Percentiles rank a stretch among this genome's conserved stretches.
These are phyloP conservation scores for Eristalis intricaria DNA, from an alignment of 2,888 invertebrate species.

Conservation along the genomic window DNA sequence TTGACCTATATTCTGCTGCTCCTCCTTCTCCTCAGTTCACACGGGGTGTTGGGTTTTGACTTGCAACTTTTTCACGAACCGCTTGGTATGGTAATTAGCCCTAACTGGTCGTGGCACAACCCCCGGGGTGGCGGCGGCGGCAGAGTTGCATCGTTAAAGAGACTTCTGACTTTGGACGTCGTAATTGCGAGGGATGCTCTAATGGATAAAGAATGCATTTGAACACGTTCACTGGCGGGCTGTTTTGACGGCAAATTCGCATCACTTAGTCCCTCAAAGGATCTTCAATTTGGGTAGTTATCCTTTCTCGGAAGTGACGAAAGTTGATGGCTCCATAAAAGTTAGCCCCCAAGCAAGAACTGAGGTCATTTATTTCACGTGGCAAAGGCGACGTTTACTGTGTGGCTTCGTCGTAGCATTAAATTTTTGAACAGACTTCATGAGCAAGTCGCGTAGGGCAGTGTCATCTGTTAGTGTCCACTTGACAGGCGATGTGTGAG, in stretches of 20 bases:
- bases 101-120: constrained; percentile 28
- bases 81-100: constrained; percentile 67
- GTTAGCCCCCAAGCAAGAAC: too few species aligned
- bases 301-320: not conserved
- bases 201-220: constrained; percentile 52
- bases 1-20: constrained; percentile 51
- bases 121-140: constrained; percentile 1
- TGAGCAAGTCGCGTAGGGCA: too few species aligned
- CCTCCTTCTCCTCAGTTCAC: not conserved
- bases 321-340: too few species aligned
- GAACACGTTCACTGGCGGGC: constrained; percentile 10
- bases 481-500: too few species aligned
- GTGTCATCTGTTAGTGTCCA: too few species aligned
- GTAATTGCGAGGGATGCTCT: constrained; percentile 61
- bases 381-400: too few species aligned
- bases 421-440: too few species aligned
- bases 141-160: constrained; percentile 50
- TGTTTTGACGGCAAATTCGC: constrained; percentile 11
- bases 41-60: constrained; percentile 16
- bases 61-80: constrained; percentile 35
- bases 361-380: too few species aligned
- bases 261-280: constrained; percentile 35
- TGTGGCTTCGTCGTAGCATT: too few species aligned
- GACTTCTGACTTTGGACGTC: constrained; percentile 67
- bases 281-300: not conserved